These are phyloP conservation scores for Liodrosophila aerea DNA, from an alignment of 2,888 invertebrate species.

Conservation along the genomic window DNA sequence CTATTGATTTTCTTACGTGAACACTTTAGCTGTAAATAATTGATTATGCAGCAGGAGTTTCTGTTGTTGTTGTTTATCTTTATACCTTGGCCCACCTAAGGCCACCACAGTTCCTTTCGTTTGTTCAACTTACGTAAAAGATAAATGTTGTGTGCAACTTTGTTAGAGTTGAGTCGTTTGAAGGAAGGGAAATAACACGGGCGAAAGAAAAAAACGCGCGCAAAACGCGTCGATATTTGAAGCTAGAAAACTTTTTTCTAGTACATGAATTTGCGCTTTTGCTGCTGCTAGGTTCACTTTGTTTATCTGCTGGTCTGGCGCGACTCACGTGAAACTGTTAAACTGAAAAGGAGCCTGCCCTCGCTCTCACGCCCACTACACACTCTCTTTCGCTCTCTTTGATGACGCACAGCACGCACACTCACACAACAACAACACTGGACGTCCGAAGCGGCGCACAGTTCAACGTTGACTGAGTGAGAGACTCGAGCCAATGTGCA, in stretches of 20 bases:
- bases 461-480: conserved; percentile 68
- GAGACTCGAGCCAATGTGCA: conserved; percentile 24
- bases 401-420: conserved; percentile 16
- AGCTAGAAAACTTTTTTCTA: conserved; percentile 5
- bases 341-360: conserved; percentile 19
- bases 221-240: conserved; percentile 20
- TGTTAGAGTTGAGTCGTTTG: conserved; percentile 7
- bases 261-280: conserved; percentile 39
- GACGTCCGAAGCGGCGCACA: conserved; percentile 67
- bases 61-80: conserved; percentile 1
- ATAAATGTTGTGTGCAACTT: conserved; percentile 19
- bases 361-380: conserved; percentile 6
- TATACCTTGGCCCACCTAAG: not conserved
- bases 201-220: conserved; percentile 33
- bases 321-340: conserved; percentile 55
- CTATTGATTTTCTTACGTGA: conserved; percentile 62
- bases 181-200: too few species aligned
- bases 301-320: conserved; percentile 57
- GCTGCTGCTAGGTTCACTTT: conserved; percentile 42
- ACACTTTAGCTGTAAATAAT: conserved; percentile 9
- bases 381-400: conserved; percentile 10
- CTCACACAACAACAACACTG: conserved; percentile 10
- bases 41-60: conserved; percentile 4
- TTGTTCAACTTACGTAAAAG: conserved; percentile 64
- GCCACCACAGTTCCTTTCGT: not conserved